Conservation (phyloP, 2,888 invertebrate genomes). For the Oligia latruncula region DNA sequence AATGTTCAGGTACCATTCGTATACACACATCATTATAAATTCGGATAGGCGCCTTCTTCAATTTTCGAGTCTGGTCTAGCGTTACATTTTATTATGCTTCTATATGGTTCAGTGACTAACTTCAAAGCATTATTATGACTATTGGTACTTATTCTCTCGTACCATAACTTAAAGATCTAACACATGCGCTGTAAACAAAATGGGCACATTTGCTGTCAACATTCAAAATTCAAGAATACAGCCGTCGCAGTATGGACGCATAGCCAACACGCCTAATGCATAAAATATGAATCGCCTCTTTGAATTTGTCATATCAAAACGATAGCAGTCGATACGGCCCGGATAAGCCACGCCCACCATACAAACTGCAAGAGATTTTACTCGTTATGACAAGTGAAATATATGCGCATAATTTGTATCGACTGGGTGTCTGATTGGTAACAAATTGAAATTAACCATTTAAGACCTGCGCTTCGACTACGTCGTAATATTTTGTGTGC, state of each 20-base stretch:
- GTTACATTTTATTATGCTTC: background rate
- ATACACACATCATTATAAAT: background rate
- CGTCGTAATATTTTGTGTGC: slow-evolving; percentile 43
- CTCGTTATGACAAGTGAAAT: slow-evolving; percentile 78
- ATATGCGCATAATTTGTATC: slow-evolving; percentile 79
- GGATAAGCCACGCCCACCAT: slow-evolving; percentile 77
- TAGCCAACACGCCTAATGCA: slow-evolving; percentile 81
- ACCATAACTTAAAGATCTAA: slow-evolving; percentile 31
- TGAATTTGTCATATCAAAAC: slow-evolving; percentile 86
- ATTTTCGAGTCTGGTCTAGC: background rate
- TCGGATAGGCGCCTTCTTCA: background rate
- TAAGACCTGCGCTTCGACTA: slow-evolving; percentile 34
- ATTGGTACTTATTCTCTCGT: background rate
- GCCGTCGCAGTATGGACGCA: slow-evolving; percentile 68
- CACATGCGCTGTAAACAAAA: slow-evolving; percentile 41
- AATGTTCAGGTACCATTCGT: background rate
- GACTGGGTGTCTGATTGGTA: slow-evolving; percentile 67
- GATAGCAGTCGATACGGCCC: slow-evolving; percentile 76
- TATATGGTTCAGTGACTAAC: background rate
- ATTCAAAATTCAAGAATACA: slow-evolving; percentile 67
- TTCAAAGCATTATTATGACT: slow-evolving; percentile 29
- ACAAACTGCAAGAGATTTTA: slow-evolving; percentile 73
- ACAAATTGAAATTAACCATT: slow-evolving; percentile 67
- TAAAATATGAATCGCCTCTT: slow-evolving; percentile 86
- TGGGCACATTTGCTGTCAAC: slow-evolving; percentile 42